Conservation (phyloP, 2,888 invertebrate species). For the Drosophila nigricruria region DNA sequence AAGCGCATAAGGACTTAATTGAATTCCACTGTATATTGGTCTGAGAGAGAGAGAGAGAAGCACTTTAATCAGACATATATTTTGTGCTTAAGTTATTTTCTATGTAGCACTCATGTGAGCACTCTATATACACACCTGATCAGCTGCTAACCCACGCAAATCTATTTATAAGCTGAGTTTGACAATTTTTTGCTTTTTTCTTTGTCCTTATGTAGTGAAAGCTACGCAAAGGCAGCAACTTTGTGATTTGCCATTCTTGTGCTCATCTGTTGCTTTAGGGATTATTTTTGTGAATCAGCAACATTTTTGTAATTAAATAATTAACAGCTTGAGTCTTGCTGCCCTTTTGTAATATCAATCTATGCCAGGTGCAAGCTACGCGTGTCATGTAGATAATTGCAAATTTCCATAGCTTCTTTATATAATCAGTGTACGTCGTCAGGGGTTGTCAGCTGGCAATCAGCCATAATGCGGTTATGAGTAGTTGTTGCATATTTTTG, state of each 20-base stretch:
- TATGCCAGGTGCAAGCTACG: conserved; percentile 11
- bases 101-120: background rate
- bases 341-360: conserved; percentile 20
- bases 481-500: conserved; percentile 9
- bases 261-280: background rate
- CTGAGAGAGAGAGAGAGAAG: conserved; percentile 13
- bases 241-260: background rate
- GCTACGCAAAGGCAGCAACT: too few species aligned
- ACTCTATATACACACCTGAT: background rate
- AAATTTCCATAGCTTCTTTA: conserved; percentile 4
- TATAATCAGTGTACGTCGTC: background rate
- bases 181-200: background rate
- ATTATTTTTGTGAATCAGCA: background rate
- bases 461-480: conserved; percentile 16
- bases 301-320: conserved; percentile 1
- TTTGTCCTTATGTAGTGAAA: background rate
- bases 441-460: conserved; percentile 6
- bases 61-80: conserved; percentile 2
- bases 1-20: conserved; percentile 9
- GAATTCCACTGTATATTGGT: conserved; percentile 7
- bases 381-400: conserved; percentile 19
- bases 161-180: background rate
- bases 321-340: conserved; percentile 3
- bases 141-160: background rate
- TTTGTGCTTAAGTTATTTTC: background rate